phyloP scores from a whole-genome alignment of 1,140 invertebrate genomes.

The Pemphigus obesinymphae region DNA sequence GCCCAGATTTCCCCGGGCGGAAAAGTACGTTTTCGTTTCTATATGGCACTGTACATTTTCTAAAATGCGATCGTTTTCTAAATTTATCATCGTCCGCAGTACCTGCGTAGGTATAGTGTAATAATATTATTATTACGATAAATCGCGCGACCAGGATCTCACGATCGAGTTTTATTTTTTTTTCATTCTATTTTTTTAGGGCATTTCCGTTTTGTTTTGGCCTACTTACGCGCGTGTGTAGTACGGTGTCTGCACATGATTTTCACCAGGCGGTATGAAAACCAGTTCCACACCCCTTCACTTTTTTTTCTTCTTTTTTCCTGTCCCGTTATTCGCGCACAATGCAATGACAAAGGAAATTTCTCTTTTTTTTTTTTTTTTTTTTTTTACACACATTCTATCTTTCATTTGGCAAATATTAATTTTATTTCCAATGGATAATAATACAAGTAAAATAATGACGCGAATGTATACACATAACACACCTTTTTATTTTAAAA shows the following conservation, averaged over 20 bases:
- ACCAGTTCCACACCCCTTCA: slow-evolving; percentile 42
- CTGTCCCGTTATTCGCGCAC: slow-evolving; percentile 40
- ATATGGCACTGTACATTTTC: too few relatives aligned
- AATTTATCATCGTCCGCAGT: too few relatives aligned
- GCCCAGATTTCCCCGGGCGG: too few relatives aligned
- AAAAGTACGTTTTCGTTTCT: too few relatives aligned
- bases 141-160: slow-evolving; percentile 14
- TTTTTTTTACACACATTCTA: not conserved
- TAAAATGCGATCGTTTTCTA: too few relatives aligned
- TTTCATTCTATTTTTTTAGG: not conserved
- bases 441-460: not conserved
- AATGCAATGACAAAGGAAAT: slow-evolving; percentile 37
- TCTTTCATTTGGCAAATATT: not conserved
- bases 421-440: not conserved
- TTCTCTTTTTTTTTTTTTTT: slow-evolving; percentile 17
- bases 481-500: not conserved
- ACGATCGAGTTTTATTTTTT: not conserved
- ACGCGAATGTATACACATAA: not conserved
- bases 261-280: slow-evolving; percentile 40
- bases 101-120: too few relatives aligned
- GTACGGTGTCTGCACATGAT: slow-evolving; percentile 32
- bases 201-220: slow-evolving; percentile 40
- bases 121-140: too few relatives aligned
- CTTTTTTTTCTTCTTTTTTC: slow-evolving; percentile 33
- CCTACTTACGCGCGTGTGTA: slow-evolving; percentile 32